Evolutionary conservation across 2,113 vertebrate species (phyloP).

Genomic region (Oxygymnocypris stewartii): DNA sequence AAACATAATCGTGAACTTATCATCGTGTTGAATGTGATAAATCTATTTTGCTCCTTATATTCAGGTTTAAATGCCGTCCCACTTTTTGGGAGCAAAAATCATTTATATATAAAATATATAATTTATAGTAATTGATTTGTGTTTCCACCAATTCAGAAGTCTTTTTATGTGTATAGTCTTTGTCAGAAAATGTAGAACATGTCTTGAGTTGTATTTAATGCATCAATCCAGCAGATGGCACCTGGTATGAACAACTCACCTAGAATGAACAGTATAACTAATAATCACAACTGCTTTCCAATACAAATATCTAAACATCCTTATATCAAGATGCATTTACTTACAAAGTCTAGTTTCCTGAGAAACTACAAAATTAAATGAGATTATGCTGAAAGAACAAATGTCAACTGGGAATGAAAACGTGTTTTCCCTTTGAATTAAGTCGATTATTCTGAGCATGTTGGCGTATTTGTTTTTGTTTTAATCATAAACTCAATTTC

Average conservation of each 20-base stretch:
- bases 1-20: conserved; percentile 23
- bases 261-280: background rate
- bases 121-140: too few relatives aligned
- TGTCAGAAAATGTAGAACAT: background rate
- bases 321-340: too few relatives aligned
- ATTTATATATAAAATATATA: background rate
- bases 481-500: too few relatives aligned
- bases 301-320: too few relatives aligned
- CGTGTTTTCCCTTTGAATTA: too few relatives aligned
- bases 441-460: too few relatives aligned
- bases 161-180: background rate
- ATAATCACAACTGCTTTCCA: background rate
- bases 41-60: background rate
- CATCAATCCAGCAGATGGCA: conserved; percentile 11
- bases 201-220: background rate
- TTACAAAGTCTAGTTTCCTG: too few relatives aligned
- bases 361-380: too few relatives aligned
- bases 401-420: too few relatives aligned
- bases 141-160: background rate
- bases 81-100: background rate
- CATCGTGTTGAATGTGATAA: background rate
- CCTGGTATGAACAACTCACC: background rate
- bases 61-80: background rate
- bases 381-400: too few relatives aligned
- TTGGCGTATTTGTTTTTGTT: too few relatives aligned